Conservation (phyloP, 2,888 invertebrate species). For the Phymatocera aterrima region DNA sequence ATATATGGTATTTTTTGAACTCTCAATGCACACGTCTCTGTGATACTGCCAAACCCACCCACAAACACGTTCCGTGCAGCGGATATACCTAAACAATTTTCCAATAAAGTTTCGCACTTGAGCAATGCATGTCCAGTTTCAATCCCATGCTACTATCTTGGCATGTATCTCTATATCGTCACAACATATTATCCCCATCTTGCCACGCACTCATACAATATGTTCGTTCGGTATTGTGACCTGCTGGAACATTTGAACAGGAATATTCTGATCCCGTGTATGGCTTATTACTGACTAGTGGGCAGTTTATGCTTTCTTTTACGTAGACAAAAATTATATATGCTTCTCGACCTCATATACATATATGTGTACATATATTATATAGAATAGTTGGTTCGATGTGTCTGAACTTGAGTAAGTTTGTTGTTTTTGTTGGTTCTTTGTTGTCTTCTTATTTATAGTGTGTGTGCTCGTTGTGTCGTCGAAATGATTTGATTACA, state of each 20-base stretch:
- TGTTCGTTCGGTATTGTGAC: conserved; percentile 55
- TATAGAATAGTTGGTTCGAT: conserved; percentile 2
- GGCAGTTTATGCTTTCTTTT: conserved; percentile 56
- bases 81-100: background rate
- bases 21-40: too few relatives aligned
- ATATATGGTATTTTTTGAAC: too few relatives aligned
- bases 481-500: background rate
- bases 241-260: conserved; percentile 64
- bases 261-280: conserved; percentile 54
- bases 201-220: background rate
- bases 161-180: conserved; percentile 22
- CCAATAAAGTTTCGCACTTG: background rate
- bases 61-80: background rate
- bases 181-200: background rate
- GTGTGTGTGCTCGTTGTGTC: conserved; percentile 2
- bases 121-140: conserved; percentile 14
- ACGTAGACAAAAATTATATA: conserved; percentile 50
- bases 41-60: background rate
- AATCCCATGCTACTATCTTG: background rate
- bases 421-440: background rate
- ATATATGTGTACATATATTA: background rate
- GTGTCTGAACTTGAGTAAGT: conserved; percentile 9
- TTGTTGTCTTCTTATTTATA: background rate
- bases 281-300: conserved; percentile 56
- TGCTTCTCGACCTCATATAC: background rate